Percentiles rank a stretch among this genome's conserved stretches.
Evolutionary conservation across 2,113 vertebrate species (phyloP).

Genomic region (Calidris pugnax): DNA sequence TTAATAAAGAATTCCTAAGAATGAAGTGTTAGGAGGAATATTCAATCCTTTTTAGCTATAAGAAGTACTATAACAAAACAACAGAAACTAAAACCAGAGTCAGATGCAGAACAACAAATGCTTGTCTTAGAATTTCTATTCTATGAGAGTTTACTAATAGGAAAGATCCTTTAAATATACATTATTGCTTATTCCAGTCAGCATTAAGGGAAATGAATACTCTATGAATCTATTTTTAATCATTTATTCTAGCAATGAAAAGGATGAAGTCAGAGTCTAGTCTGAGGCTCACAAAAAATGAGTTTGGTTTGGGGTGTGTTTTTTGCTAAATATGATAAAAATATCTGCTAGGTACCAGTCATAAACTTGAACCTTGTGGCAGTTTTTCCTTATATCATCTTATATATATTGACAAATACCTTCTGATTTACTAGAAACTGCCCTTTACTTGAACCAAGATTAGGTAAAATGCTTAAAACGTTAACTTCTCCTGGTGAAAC

Average conservation of each 20-base stretch:
- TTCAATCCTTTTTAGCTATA: neutral
- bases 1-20: conserved; percentile 19
- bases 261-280: neutral
- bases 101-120: neutral
- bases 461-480: neutral
- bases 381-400: neutral
- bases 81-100: neutral
- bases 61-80: neutral
- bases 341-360: neutral
- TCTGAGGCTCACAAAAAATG: neutral
- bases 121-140: neutral
- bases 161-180: neutral
- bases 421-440: neutral
- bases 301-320: accelerated
- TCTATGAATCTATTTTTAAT: neutral
- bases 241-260: neutral
- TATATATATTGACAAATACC: neutral
- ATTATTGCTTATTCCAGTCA: neutral
- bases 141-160: neutral
- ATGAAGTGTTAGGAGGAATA: neutral
- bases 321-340: neutral
- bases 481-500: neutral
- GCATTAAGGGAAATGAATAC: neutral
- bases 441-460: neutral
- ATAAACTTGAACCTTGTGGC: neutral